phyloP scores from a whole-genome alignment of 1,140 invertebrate species.

The Conus ventricosus region DNA sequence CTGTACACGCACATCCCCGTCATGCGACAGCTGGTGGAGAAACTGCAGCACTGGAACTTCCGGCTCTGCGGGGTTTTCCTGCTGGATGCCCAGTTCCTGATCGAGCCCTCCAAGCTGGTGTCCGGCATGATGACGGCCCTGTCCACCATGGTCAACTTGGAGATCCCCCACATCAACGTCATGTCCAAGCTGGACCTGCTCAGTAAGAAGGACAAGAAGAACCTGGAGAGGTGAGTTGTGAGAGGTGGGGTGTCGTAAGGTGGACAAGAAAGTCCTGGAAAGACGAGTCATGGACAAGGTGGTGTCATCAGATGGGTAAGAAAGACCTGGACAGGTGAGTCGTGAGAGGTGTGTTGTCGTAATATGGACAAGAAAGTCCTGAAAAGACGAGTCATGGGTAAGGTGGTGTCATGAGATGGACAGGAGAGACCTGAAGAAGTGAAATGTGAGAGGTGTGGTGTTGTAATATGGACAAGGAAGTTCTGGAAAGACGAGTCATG shows the following conservation, averaged over 20 bases:
- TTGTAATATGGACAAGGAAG: slow-evolving; percentile 83
- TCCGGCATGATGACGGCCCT: slow-evolving; percentile 95
- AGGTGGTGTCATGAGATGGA: background rate
- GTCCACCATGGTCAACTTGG: slow-evolving; percentile 97
- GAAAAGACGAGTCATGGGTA: background rate
- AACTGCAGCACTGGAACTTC: slow-evolving; percentile 91
- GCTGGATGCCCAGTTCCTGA: slow-evolving; percentile 97
- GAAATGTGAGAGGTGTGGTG: no score
- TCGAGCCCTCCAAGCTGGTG: slow-evolving; percentile 96
- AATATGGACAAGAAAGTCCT: background rate
- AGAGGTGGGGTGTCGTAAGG: background rate
- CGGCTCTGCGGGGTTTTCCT: slow-evolving; percentile 93
- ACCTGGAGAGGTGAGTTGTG: slow-evolving; percentile 81
- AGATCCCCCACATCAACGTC: slow-evolving; percentile 94
- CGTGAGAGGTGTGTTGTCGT: background rate
- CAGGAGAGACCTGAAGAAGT: no score
- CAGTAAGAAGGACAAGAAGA: slow-evolving; percentile 86
- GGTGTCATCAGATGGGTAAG: slow-evolving; percentile 80
- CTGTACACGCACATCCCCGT: slow-evolving; percentile 96
- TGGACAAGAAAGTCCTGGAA: background rate
- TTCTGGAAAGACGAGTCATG: slow-evolving; percentile 80
- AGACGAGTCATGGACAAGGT: no score
- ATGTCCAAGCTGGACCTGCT: slow-evolving; percentile 97
- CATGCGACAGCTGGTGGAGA: slow-evolving; percentile 87
- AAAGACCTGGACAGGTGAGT: slow-evolving; percentile 83